Conservation (phyloP, 2,888 invertebrate genomes). For the Enchytraeus crypticus region DNA sequence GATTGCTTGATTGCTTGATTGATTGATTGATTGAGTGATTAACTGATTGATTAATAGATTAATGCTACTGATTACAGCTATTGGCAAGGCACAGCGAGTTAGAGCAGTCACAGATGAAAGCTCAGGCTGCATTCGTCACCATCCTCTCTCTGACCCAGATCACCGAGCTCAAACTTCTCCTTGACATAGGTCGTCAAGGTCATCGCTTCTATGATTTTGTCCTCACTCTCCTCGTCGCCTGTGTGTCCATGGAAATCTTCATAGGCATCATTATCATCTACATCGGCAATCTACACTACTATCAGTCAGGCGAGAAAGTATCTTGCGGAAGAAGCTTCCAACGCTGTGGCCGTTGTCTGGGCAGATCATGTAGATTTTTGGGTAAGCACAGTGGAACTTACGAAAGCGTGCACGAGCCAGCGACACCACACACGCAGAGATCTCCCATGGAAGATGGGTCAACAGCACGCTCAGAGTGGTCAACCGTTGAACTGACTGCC, state of each 20-base stretch:
- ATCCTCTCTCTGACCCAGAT: slow-evolving; percentile 29
- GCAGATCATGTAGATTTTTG: neutral
- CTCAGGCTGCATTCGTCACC: slow-evolving; percentile 28
- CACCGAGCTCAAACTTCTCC: slow-evolving; percentile 27
- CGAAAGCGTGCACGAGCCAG: slow-evolving; percentile 19
- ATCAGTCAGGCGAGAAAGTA: slow-evolving; percentile 14
- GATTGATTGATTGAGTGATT: no score
- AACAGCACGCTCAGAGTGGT: slow-evolving; percentile 3
- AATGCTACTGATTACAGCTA: no score
- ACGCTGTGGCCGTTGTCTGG: neutral
- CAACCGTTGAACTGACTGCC: slow-evolving; percentile 12
- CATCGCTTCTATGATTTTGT: slow-evolving; percentile 31
- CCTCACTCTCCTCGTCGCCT: slow-evolving; percentile 26
- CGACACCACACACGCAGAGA: slow-evolving; percentile 1
- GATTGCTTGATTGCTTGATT: no score
- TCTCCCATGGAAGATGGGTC: slow-evolving; percentile 13
- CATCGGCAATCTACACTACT: slow-evolving; percentile 28
- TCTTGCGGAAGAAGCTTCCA: neutral
- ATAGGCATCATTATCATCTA: slow-evolving; percentile 30
- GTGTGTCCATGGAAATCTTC: slow-evolving; percentile 27
- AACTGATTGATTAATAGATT: no score
- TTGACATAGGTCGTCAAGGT: slow-evolving; percentile 28
- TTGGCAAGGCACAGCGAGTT: slow-evolving; percentile 27
- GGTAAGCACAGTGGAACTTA: slow-evolving; percentile 1
- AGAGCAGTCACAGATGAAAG: slow-evolving; percentile 29